Conservation (phyloP, 2,797 vertebrate species). For the Danio tinwini region DNA sequence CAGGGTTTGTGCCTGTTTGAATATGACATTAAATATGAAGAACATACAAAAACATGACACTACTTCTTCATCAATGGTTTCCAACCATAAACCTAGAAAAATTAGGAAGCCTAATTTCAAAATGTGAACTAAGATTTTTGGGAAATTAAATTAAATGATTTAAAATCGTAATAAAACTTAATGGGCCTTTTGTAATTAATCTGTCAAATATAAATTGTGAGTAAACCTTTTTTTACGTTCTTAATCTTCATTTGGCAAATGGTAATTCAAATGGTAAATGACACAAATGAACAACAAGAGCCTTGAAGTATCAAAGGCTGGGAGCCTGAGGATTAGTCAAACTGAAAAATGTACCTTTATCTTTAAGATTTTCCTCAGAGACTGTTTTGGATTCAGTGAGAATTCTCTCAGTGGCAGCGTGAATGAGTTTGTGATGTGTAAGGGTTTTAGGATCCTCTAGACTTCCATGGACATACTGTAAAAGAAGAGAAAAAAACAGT, state of each 20-base stretch:
- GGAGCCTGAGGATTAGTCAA: too few relatives aligned
- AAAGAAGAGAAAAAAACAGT: constrained; percentile 49
- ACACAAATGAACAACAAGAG: too few relatives aligned
- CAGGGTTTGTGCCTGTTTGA: constrained; percentile 1
- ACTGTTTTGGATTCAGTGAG: constrained; percentile 90
- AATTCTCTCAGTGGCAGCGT: constrained; percentile 91
- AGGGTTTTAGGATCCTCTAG: constrained; percentile 95
- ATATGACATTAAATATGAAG: constrained; percentile 3
- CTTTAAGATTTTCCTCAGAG: constrained; percentile 90
- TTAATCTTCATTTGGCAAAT: too few relatives aligned
- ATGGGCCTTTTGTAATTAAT: too few relatives aligned
- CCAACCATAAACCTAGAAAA: neutral
- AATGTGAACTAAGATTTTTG: too few relatives aligned
- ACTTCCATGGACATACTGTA: constrained; percentile 88
- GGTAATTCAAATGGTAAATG: too few relatives aligned
- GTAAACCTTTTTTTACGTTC: too few relatives aligned
- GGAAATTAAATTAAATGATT: neutral
- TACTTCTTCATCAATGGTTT: neutral
- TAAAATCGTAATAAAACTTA: neutral
- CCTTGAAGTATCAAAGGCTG: too few relatives aligned
- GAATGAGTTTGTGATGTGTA: constrained; percentile 93
- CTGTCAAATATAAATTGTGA: too few relatives aligned
- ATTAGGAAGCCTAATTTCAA: neutral
- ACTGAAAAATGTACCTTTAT: constrained; percentile 79
- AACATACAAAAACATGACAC: neutral